phyloP scores from a whole-genome alignment of 2,797 vertebrate genomes.

The Pelochelys cantorii region DNA sequence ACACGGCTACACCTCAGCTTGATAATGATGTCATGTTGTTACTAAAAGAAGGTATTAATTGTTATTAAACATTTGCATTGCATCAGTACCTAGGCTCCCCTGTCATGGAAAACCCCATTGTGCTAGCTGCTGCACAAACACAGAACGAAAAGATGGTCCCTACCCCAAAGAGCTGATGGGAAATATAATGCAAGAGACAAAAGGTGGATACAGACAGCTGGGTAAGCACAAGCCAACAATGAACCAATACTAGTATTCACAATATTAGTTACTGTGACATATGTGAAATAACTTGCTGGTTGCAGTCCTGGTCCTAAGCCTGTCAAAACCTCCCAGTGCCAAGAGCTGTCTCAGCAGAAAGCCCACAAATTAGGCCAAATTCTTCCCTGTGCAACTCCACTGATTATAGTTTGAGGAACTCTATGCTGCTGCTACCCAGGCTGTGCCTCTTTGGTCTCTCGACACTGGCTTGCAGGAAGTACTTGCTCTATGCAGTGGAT shows the following conservation, averaged over 20 bases:
- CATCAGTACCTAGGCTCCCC: background rate
- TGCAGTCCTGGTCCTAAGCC: background rate
- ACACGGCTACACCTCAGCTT: background rate
- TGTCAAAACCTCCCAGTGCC: background rate
- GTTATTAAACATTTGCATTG: constrained; percentile 3
- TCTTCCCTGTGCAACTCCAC: background rate
- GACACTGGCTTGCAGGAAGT: background rate
- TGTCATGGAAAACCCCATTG: background rate
- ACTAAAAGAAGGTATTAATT: constrained; percentile 5
- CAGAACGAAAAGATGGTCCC: background rate
- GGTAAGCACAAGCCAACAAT: background rate
- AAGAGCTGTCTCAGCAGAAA: background rate
- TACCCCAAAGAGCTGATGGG: background rate
- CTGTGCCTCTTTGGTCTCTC: background rate
- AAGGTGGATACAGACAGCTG: background rate
- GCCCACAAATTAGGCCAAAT: background rate
- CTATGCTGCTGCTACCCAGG: background rate
- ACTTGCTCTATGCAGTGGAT: background rate
- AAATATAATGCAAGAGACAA: background rate
- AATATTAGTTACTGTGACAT: background rate
- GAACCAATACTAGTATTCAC: background rate
- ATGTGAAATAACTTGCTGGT: background rate
- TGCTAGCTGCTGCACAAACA: background rate
- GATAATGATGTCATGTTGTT: constrained; percentile 33
- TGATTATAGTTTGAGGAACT: background rate